Base-by-base conservation (phyloP, 1,140 invertebrate species). In the Drosophila erecta region DNA sequence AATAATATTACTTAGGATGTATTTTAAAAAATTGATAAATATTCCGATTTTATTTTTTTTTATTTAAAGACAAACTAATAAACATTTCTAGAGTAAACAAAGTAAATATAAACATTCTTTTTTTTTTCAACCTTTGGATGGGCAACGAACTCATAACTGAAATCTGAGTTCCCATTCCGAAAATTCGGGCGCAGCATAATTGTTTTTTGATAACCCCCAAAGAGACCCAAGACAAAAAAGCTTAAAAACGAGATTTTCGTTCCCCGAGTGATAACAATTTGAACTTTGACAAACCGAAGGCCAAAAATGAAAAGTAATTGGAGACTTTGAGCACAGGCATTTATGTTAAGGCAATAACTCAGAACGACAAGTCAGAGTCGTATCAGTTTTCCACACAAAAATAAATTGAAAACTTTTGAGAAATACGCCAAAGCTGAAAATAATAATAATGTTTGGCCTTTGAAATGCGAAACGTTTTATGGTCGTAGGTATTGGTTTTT, bases 401-500 rank as follows among this genome's bases (percentile, higher is more conserved):
- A 56, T 78, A 66, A 72, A 78, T 79, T 79, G 55, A 79, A 79
- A 72, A 78, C 67, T 78, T 79, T 79, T 76, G 35, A 55, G 65
- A 57, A 60, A 61, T 55, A 44, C 8, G 40, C 47, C 40, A 53
- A 62, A 76, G 55, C 49, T 54, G 38, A 70, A 64, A 72, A 72
- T 60, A 76, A 76, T 66, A 76, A 76, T 76, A 75, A 75, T 75
- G 71, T 76, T 71, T 76, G 64, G 76, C 76, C 76, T 79, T 79
- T 79, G 76, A 79, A 79, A 79, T 79, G 57, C 17, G 76, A 79
- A 79, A 67, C 72, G 78, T 65, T 80, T 81, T 75, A 70, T 72
- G 60, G 57, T 44, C 51, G 40, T 61, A 46, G 50, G 37, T 50
- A 51, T 37, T 70, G 37, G 12, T 4, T 14, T 14, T 38, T 40